phyloP scores from a whole-genome alignment of 1,140 invertebrate species.

The Matsumurasca onukii region DNA sequence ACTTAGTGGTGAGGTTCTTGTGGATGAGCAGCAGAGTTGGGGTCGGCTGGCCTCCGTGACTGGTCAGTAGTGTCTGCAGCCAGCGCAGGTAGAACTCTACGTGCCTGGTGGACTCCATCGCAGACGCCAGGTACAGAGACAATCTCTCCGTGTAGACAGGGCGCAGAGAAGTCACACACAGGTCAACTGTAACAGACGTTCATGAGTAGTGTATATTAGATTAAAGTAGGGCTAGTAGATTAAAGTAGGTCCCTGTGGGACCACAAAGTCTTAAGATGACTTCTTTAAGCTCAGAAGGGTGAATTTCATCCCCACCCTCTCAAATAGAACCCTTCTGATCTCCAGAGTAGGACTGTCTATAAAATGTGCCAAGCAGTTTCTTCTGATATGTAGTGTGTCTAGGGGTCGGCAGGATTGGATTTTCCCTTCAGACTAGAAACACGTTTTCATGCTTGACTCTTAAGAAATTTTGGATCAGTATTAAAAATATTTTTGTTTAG shows the following conservation, averaged over 20 bases:
- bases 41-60: constrained; percentile 55
- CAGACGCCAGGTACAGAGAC: constrained; percentile 64
- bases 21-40: constrained; percentile 71
- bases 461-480: no score
- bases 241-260: background rate
- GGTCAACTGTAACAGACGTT: constrained; percentile 63
- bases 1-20: constrained; percentile 77
- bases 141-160: constrained; percentile 75
- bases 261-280: constrained; percentile 20
- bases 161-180: constrained; percentile 68
- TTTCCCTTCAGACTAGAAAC: no score
- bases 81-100: constrained; percentile 88
- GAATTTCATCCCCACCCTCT: no score
- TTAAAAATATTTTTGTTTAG: no score
- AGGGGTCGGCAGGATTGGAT: no score
- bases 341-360: no score
- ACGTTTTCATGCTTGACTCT: no score
- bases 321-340: no score
- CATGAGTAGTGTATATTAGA: no score
- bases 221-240: background rate
- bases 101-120: constrained; percentile 75
- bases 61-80: constrained; percentile 66
- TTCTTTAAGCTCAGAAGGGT: no score
- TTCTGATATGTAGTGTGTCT: no score
- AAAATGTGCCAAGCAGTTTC: no score